Evolutionary conservation across 2,113 vertebrate species (phyloP), one percentile per base, ranked within the genome.

Genomic region (Eublepharis macularius): DNA sequence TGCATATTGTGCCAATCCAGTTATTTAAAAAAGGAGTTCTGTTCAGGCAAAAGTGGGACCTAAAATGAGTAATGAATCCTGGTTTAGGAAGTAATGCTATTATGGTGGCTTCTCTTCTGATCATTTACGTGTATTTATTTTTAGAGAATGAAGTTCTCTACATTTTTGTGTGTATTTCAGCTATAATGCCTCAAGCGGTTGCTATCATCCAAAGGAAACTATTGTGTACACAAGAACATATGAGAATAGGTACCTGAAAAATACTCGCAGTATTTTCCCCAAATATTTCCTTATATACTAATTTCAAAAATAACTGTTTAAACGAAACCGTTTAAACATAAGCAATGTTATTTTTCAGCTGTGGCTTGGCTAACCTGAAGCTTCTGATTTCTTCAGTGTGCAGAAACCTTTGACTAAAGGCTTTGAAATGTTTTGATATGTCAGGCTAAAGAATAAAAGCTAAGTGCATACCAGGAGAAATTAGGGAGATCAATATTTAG

Each of bases 141-240:
- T 93, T 88, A 39, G 87, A 87, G 80, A 49, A 80, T 87, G 6
- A 70, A 76, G 1, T 74, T 86, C 34, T 87, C 34, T 76, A 74
- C 69, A 79, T 75, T 7, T 91, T 82, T 92, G 57, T 91, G 2
- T 93, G 32, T 66, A 83, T 95, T 95, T 75, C 86, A 95, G 95
- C 36, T 95, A 94, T 82, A 94, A 86, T 45, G 87, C 81, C 80
- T 72, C 85, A 94, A 92, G 54, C 87, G 96, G 87, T 60, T 66
- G 86, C 36, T 87, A 78, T 90, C 95, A 93, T 83, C 87, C 95
- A 76, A 90, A 93, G 24, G 65, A 88, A 13, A 78, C 81, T 51
- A 41, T 89, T 86, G 13, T 92, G 26, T 97, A 94, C 75, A 93
- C 84, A 80, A 91, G 92, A 76, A 93, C 92, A 10, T 96, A 94